These are phyloP conservation scores for Ceyx margarethae DNA, from an alignment of 2,113 vertebrate genomes.

Conservation along the genomic window DNA sequence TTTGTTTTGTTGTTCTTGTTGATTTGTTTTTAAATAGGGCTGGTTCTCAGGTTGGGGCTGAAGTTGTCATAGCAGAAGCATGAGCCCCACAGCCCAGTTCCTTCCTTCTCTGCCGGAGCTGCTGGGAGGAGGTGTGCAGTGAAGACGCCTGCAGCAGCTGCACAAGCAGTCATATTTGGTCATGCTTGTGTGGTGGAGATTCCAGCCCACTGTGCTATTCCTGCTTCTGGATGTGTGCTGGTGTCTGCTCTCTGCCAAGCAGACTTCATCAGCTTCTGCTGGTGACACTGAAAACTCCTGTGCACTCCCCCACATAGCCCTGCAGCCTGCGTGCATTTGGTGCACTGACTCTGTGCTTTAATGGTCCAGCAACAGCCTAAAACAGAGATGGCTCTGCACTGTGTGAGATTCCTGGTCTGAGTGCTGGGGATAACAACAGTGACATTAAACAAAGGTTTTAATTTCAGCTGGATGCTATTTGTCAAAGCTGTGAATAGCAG, in stretches of 20 bases:
- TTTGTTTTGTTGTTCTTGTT: not conserved
- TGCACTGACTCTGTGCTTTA: not conserved
- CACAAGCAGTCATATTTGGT: not conserved
- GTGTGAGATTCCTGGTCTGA: not conserved
- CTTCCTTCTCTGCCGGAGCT: not conserved
- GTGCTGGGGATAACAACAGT: not conserved
- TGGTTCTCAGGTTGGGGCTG: not conserved
- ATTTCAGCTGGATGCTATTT: not conserved
- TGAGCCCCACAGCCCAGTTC: not conserved
- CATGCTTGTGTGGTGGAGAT: not conserved
- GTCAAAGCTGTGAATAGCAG: not conserved
- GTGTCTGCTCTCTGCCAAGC: not conserved
- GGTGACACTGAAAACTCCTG: not conserved
- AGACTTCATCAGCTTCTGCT: constrained; percentile 20
- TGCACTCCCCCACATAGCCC: too few relatives aligned
- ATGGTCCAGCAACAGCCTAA: not conserved
- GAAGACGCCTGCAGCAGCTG: not conserved
- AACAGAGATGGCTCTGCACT: not conserved
- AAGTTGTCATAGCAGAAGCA: not conserved
- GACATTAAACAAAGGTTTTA: not conserved
- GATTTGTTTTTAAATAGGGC: not conserved
- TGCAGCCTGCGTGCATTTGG: not conserved
- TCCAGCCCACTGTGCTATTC: not conserved
- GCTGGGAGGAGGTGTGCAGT: not conserved
- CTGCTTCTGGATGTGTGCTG: not conserved